A percentile compares a stretch with the other conserved stretches of the same genome.
phyloP scores from a whole-genome alignment of 1,140 invertebrate genomes.

The Mycetomoellerius zeteki region DNA sequence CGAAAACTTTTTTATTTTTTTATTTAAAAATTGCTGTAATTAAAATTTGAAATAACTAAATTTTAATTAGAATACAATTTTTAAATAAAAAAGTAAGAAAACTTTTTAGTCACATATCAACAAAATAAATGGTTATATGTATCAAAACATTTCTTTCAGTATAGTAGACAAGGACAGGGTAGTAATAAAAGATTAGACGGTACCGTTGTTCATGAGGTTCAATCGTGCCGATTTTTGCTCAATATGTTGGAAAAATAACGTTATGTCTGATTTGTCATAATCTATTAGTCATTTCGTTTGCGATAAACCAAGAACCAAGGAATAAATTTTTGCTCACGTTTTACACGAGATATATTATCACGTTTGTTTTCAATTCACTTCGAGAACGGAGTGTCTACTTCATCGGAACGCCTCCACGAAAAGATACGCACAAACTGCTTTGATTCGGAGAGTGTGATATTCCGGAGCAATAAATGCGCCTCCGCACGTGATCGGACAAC shows the following conservation, averaged over 20 bases:
- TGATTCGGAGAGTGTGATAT: constrained; percentile 8
- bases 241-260: not conserved
- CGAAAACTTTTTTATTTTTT: too few species aligned
- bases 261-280: not conserved
- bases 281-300: not conserved
- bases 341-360: not conserved
- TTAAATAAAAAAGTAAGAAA: too few species aligned
- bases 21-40: too few species aligned
- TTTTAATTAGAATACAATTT: too few species aligned
- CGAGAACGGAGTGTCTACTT: not conserved
- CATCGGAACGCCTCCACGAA: not conserved
- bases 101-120: too few species aligned
- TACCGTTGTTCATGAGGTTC: not conserved
- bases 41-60: too few species aligned
- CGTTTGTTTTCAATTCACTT: not conserved
- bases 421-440: not conserved
- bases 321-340: constrained; percentile 2
- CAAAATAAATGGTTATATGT: too few species aligned
- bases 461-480: not conserved
- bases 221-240: not conserved
- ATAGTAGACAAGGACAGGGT: too few species aligned
- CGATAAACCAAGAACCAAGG: not conserved
- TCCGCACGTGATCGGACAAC: not conserved
- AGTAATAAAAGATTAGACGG: not conserved
- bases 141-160: too few species aligned